Conservation (phyloP, 2,888 invertebrate genomes). For the Nomada ferruginata region DNA sequence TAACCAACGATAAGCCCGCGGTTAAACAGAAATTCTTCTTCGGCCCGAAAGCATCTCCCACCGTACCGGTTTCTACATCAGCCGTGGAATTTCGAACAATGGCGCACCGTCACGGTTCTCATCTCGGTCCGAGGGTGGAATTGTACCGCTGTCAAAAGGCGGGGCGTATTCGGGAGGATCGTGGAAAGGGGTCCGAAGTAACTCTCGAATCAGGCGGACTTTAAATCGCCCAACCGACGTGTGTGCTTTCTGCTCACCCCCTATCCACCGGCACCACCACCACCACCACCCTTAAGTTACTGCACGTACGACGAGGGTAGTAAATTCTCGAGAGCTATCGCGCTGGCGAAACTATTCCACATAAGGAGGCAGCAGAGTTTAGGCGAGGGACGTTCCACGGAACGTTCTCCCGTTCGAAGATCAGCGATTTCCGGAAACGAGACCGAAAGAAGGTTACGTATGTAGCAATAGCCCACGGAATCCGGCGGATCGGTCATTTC, state of each 20-base stretch:
- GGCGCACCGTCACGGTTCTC: conserved; percentile 22
- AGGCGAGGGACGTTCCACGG: conserved; percentile 55
- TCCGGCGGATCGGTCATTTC: conserved; percentile 45
- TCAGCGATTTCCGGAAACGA: conserved; percentile 72
- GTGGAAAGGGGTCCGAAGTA: conserved; percentile 10
- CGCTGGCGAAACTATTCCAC: conserved; percentile 67
- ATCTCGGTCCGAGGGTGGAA: neutral
- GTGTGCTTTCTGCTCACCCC: conserved; percentile 23
- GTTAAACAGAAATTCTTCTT: neutral
- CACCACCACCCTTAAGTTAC: conserved; percentile 49
- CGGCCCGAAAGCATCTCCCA: neutral
- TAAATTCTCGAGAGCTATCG: conserved; percentile 71
- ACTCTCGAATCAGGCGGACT: conserved; percentile 52
- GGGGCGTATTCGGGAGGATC: conserved; percentile 14
- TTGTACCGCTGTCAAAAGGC: conserved; percentile 22
- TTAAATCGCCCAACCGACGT: conserved; percentile 62
- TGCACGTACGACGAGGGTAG: conserved; percentile 68
- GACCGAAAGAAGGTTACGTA: conserved; percentile 68
- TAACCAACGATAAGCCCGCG: too few species aligned
- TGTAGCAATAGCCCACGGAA: conserved; percentile 69
- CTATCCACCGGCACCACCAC: too few species aligned
- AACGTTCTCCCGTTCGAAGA: conserved; percentile 62
- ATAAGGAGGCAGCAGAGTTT: conserved; percentile 49
- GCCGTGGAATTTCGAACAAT: conserved; percentile 6
- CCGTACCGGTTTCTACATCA: neutral